Percentiles rank a stretch among this genome's conserved stretches.
phyloP scores from a whole-genome alignment of 2,888 invertebrate genomes.

The Oxyscelio sp. region DNA sequence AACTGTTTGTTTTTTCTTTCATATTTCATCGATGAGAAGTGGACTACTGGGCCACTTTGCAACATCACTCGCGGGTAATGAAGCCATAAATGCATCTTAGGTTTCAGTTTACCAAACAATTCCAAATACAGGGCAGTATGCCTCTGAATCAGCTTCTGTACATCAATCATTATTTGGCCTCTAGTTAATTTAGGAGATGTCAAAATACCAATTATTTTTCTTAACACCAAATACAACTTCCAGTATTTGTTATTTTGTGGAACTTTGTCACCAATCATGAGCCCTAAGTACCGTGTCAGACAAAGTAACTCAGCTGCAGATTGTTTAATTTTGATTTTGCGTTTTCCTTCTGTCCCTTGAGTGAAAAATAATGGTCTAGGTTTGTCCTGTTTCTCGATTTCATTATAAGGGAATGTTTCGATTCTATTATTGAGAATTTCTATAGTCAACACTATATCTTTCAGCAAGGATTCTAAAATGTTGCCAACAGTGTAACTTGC shows the following conservation, averaged over 20 bases:
- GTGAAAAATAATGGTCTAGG: conserved; percentile 44
- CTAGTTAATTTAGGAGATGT: conserved; percentile 8
- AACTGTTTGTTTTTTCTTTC: conserved; percentile 30
- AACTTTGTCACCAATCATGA: conserved; percentile 50
- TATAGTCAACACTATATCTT: too few species aligned
- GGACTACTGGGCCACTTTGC: not conserved
- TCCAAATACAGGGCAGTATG: conserved; percentile 19
- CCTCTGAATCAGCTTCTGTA: not conserved
- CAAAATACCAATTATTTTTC: conserved; percentile 18
- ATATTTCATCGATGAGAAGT: not conserved
- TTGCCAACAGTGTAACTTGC: conserved; percentile 23
- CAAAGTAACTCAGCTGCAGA: too few species aligned
- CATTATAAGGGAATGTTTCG: conserved; percentile 32
- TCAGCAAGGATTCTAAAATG: too few species aligned
- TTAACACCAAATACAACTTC: conserved; percentile 41
- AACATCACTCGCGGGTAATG: not conserved
- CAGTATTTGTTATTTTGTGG: conserved; percentile 1
- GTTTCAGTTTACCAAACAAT: conserved; percentile 42
- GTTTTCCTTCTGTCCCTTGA: conserved; percentile 28
- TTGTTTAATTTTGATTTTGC: conserved; percentile 44
- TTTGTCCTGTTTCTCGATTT: conserved; percentile 40
- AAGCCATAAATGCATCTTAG: conserved; percentile 22
- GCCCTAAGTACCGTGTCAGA: conserved; percentile 47
- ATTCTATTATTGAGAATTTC: conserved; percentile 49
- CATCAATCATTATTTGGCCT: conserved; percentile 6